Base-by-base conservation (phyloP, 2,113 vertebrate genomes). In the Lophura nycthemera region DNA sequence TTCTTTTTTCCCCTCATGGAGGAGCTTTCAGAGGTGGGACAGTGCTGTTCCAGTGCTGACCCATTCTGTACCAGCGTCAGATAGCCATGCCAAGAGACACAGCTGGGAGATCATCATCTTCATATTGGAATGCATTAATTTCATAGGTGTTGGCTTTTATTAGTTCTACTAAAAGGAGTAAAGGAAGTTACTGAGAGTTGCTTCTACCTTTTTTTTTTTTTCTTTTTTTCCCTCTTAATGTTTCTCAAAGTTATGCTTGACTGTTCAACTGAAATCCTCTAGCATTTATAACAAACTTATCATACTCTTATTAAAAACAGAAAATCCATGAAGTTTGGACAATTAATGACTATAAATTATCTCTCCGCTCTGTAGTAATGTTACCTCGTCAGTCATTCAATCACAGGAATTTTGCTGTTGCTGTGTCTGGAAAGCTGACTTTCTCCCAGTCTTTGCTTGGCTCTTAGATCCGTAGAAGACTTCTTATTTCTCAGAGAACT, bases 181-280 rank as follows among this genome's bases (percentile, higher is more conserved):
- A 90, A 8, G 50, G 78, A 64, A 72, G 25, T 61, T 88, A 64
- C n/a, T 42, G 75, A 29, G 47, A 80, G 50, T 48, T 73, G 25
- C 0, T 29, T 80, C 63, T 56, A 38, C 9, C 17, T 36, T 40
- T 2, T 2, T 4, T 8, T 3, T 2, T 4, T 8, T 3, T 38
- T 38, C 14, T 32, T 40, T 2, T 2, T 4, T 8, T 3, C 4
- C 5, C 3, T 1, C 5, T n/a, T 9, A 48, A 1, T 54, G 6
- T 79, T 87, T 73, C 67, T 85, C 27, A 48, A 52, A 65, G 18
- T 63, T 56, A 32, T 66, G 3, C 12, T 50, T 61, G 12, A 13
- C 30, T 90, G 18, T 9, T 84, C 93, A 71, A 12, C 86, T 80
- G 6, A 6, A 5, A n/a, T 89, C 24, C 40, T 75, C 4, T 78